phyloP scores from a whole-genome alignment of 2,797 vertebrate genomes.

The Periparus ater region DNA sequence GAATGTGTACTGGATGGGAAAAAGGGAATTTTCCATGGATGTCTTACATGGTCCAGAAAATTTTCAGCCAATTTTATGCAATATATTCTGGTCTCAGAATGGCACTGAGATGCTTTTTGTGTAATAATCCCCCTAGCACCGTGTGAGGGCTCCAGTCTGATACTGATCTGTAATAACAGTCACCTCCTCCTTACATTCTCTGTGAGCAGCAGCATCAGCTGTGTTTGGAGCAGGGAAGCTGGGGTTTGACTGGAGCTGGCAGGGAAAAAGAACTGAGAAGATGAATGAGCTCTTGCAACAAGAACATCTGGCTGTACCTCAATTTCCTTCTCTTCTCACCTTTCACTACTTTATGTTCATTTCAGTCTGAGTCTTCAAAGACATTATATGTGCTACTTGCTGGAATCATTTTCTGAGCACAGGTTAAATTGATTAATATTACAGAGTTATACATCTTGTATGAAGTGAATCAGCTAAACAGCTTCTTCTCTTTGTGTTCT shows the following conservation, averaged over 20 bases:
- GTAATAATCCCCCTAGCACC: background rate
- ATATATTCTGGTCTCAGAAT: background rate
- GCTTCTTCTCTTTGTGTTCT: background rate
- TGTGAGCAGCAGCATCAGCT: background rate
- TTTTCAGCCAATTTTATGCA: background rate
- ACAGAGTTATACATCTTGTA: background rate
- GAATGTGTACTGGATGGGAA: too few relatives aligned
- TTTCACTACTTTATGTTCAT: background rate
- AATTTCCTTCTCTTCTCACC: slow-evolving; percentile 25
- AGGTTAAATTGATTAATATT: background rate
- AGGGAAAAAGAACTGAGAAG: background rate
- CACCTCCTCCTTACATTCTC: background rate
- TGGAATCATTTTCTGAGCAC: background rate
- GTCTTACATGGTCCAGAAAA: background rate
- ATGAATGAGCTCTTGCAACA: slow-evolving; percentile 1
- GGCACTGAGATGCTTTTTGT: background rate
- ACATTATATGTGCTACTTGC: background rate
- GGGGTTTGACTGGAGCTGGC: background rate
- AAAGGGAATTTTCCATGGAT: background rate
- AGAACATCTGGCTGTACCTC: slow-evolving; percentile 26
- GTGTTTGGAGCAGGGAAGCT: background rate
- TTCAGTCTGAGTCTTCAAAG: slow-evolving; percentile 5
- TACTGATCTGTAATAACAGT: background rate
- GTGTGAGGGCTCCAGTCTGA: background rate
- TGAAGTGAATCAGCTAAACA: background rate